Evolutionary conservation across 1,140 invertebrate species (phyloP).

Genomic region (Euglossa dilemma): DNA sequence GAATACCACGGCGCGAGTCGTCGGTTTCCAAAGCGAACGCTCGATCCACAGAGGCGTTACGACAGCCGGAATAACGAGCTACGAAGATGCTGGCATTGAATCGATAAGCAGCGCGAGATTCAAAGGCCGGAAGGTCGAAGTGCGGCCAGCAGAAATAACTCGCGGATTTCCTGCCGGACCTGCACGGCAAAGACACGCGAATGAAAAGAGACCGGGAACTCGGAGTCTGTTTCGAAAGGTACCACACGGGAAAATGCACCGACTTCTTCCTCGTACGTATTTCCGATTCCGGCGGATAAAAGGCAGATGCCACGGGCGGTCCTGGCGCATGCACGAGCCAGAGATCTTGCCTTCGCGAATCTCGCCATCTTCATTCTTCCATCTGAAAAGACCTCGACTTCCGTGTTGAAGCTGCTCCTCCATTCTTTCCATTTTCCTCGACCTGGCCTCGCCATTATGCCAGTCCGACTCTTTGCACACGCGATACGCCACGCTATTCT

Average conservation of each 20-base stretch:
- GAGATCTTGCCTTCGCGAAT: slow-evolving; percentile 6
- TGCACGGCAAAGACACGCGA: neutral
- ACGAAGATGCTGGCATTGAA: neutral
- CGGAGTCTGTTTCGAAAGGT: slow-evolving; percentile 12
- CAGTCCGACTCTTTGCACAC: neutral
- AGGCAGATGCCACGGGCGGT: slow-evolving; percentile 1
- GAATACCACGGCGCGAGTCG: neutral
- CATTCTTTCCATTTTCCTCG: neutral
- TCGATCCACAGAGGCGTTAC: neutral
- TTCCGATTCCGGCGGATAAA: slow-evolving; percentile 51
- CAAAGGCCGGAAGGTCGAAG: neutral
- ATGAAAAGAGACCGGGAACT: neutral
- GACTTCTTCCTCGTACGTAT: slow-evolving; percentile 35
- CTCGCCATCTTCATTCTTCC: slow-evolving; percentile 16
- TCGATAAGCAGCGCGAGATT: neutral
- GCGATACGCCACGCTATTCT: neutral
- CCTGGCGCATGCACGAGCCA: neutral
- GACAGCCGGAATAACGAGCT: neutral
- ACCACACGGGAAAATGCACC: slow-evolving; percentile 36
- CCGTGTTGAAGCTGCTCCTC: too few relatives aligned
- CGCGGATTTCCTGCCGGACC: neutral
- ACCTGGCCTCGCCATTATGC: neutral
- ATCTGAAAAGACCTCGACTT: neutral
- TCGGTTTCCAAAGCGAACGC: neutral
- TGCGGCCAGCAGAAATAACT: neutral